Base-by-base conservation (phyloP, 2,797 vertebrate genomes). In the Enteromius fasciolatus region DNA sequence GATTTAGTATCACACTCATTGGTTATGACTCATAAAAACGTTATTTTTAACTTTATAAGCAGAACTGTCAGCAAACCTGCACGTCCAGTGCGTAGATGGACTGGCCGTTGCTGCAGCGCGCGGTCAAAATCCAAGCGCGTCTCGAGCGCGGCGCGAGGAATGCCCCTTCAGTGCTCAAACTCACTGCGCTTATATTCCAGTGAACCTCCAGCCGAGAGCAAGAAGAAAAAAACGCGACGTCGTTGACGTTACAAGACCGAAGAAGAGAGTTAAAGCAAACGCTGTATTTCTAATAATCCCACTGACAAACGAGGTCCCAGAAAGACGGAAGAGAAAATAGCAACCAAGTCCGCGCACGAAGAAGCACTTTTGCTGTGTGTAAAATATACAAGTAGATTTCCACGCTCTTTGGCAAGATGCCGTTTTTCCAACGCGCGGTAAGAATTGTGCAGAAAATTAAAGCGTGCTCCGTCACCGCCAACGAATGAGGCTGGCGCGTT, bases 271-370 rank as follows among this genome's bases (percentile, higher is more conserved):
- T 78, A 25, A 81, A 66, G 59, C 63, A 79, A 76, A 63, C 36
- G 59, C 81, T 61, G 63, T 59, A 63, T 78, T 87, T 84, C 46
- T 66, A 77, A 84, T 73, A 80, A 83, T 82, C 80, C 84, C 86
- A 79, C 66, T 77, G 87, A 81, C 81, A 84, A 85, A 84, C 82
- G 77, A 79, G 39, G 78, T 68, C 77, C 82, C 78, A 69, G 76
- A 86, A 83, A 88, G 82, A 87, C 87, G 86, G 87, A 87, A 89
- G 88, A 89, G 81, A 86, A 82, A 83, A 72, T 61, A 73, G 75
- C 80, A 70, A 76, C 79, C 75, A 77, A 79, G 75, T 80, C 63
- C 79, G 70, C 59, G 66, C 41, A 69, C 87, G 83, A 84, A 85
- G 78, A 81, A 76, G 78, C 63, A 61, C 83, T 84, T 81, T 86